phyloP scores from a whole-genome alignment of 2,888 invertebrate genomes.

The Philaethria dido region DNA sequence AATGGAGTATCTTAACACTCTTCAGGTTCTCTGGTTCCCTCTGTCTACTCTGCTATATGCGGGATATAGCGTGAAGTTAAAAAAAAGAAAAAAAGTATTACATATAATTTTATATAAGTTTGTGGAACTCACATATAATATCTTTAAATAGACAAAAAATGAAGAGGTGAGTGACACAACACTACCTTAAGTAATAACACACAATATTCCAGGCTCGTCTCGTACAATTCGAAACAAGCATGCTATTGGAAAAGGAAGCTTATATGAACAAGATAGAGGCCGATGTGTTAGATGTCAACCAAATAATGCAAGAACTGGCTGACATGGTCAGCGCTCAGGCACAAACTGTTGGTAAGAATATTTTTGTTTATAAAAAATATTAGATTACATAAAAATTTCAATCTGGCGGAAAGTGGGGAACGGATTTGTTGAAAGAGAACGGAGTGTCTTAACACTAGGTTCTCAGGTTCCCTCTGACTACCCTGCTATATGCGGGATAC shows the following conservation, averaged over 20 bases:
- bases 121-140: no score
- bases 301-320: conserved; percentile 91
- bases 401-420: no score
- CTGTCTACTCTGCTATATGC: no score
- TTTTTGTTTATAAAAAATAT: background rate
- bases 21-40: no score
- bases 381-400: background rate
- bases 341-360: conserved; percentile 87
- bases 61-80: no score
- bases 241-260: conserved; percentile 91
- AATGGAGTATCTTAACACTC: no score
- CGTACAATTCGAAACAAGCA: conserved; percentile 90
- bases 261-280: conserved; percentile 92
- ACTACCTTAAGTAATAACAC: background rate
- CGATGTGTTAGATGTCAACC: conserved; percentile 92
- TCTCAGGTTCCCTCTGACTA: background rate
- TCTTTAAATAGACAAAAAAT: no score
- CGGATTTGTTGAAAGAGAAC: no score
- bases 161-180: no score
- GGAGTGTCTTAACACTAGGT: no score
- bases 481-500: background rate
- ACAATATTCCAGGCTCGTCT: conserved; percentile 74
- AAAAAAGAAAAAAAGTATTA: no score
- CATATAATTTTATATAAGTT: no score
- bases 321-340: conserved; percentile 89